Conservation (phyloP, 2,113 vertebrate genomes). For the Rhizomys pruinosus region DNA sequence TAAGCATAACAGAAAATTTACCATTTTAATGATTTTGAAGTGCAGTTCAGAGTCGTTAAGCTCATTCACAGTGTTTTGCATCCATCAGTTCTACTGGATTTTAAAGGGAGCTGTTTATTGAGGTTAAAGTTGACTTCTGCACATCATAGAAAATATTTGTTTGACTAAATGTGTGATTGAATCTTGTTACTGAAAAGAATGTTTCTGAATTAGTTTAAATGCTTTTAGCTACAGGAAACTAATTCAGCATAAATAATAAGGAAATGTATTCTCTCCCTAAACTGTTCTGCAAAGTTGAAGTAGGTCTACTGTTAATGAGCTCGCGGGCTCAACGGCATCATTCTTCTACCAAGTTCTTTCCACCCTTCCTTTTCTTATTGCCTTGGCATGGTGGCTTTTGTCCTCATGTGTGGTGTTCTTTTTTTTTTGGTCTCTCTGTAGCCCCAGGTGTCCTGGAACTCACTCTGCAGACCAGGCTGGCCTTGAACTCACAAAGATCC, state of each 20-base stretch:
- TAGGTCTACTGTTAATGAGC: background rate
- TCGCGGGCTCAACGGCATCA: rapidly evolving
- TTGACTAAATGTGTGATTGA: background rate
- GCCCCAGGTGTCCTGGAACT: too few species aligned
- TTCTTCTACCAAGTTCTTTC: background rate
- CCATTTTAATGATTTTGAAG: constrained; percentile 31
- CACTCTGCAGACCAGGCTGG: too few species aligned
- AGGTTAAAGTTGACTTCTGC: constrained; percentile 2
- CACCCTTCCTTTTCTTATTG: too few species aligned
- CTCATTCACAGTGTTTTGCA: background rate
- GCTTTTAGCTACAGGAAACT: background rate
- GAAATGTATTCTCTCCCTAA: background rate
- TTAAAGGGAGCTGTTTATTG: constrained; percentile 23
- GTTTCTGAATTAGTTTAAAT: constrained; percentile 13
- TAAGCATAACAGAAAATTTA: background rate
- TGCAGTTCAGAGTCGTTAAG: background rate
- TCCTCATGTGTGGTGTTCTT: background rate
- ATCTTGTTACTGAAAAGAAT: background rate
- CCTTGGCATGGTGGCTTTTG: background rate
- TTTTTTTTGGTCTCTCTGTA: background rate
- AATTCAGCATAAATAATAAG: background rate
- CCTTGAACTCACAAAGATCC: too few species aligned
- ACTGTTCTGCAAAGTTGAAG: background rate
- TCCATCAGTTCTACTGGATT: background rate
- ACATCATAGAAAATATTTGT: background rate